Conservation (phyloP, 2,888 invertebrate genomes). For the Linnaemya vulpina region DNA sequence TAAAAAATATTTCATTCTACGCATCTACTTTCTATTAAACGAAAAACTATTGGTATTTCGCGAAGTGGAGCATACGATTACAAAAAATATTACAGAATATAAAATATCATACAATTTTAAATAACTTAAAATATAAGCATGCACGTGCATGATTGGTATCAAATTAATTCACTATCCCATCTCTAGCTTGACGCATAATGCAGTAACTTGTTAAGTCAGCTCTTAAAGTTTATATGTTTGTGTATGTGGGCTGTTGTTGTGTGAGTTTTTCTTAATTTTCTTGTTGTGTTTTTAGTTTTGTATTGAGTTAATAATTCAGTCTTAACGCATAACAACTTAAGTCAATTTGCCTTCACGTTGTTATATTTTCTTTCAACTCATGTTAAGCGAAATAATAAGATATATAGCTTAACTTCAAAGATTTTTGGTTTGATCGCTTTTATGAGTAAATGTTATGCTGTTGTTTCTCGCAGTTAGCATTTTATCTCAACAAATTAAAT, state of each 20-base stretch:
- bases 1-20: too few relatives aligned
- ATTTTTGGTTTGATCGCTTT: background rate
- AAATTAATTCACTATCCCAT: background rate
- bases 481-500: conserved; percentile 14
- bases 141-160: background rate
- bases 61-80: too few relatives aligned
- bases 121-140: background rate
- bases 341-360: conserved; percentile 57
- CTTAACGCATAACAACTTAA: conserved; percentile 66
- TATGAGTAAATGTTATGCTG: background rate
- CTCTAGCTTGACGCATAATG: conserved; percentile 17
- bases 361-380: conserved; percentile 15
- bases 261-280: conserved; percentile 1
- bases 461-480: background rate
- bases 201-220: conserved; percentile 48
- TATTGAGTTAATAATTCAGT: conserved; percentile 63
- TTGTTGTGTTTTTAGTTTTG: conserved; percentile 17
- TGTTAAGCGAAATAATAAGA: conserved; percentile 16
- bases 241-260: background rate
- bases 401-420: conserved; percentile 28
- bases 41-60: too few relatives aligned
- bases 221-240: background rate
- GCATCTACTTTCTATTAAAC: too few relatives aligned
- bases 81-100: too few relatives aligned
- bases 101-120: too few relatives aligned